Evolutionary conservation across 2,113 vertebrate genomes (phyloP), one percentile per base, ranked within the genome.

Genomic region (Perognathus longimembris): DNA sequence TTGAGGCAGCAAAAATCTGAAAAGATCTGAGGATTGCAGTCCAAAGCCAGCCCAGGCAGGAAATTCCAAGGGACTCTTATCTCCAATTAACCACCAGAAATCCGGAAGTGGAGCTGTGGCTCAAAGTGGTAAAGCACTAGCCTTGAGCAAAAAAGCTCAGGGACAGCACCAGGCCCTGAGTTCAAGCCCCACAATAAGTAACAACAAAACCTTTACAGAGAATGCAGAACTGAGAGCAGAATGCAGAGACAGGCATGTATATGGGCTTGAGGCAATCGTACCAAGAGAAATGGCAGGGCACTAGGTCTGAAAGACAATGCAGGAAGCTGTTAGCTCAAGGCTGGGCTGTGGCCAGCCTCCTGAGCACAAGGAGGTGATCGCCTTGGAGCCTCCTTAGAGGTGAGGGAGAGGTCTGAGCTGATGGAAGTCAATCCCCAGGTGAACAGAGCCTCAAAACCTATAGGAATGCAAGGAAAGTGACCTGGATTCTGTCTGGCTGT

Each of bases 1-100:
- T 61, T 90, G 28, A 88, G 85, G 78, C 1, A 78, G 66, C 34
- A 85, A 92, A 81, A 87, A 79, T 88, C 74, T 86, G 81, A 50
- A 77, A 64, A 85, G 92, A 45, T 45, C 9, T 45, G 45, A 45
- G 45, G 45, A 45, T 45, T 45, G 45, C 12, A 12, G 45, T 45
- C 12, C 45, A 45, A 45, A 45, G 45, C 45, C 45, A 45, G 45
- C 45, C 45, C 12, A 5, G 45, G 10, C 45, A 45, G 45, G 45
- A 45, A 45, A 45, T 8, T 8, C 45, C 45, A 45, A 45, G 45
- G 12, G 45, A 45, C 45, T 45, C 12, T 45, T 45, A 45, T 45
- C 45, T 45, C 45, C 45, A 45, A 45, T 45, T 45, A 45, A 45
- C 45, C 45, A 45, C 45, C 45, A 45, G 45, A 45, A 45, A 45